phyloP scores from a whole-genome alignment of 1,140 invertebrate species.

The Grapholita molesta region DNA sequence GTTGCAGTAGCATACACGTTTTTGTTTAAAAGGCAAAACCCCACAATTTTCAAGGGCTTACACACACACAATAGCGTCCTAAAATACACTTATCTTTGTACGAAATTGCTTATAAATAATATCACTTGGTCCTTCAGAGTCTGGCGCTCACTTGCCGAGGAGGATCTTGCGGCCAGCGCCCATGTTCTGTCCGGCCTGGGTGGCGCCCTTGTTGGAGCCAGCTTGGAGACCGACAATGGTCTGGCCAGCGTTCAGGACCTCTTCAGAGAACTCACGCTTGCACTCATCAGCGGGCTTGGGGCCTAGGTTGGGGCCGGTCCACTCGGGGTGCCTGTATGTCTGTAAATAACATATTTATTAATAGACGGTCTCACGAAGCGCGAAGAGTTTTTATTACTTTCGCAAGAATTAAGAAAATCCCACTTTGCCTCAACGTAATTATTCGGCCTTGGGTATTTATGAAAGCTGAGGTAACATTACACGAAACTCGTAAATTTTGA shows the following conservation, averaged over 20 bases:
- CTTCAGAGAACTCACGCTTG: slow-evolving; percentile 94
- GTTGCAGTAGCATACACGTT: slow-evolving; percentile 28
- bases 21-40: slow-evolving; percentile 39
- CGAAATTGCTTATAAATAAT: slow-evolving; percentile 69
- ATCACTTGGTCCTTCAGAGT: slow-evolving; percentile 54
- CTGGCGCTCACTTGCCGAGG: slow-evolving; percentile 86
- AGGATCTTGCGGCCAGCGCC: slow-evolving; percentile 94
- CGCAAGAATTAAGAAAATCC: slow-evolving; percentile 27
- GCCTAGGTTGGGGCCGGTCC: slow-evolving; percentile 92
- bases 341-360: slow-evolving; percentile 60
- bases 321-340: slow-evolving; percentile 94
- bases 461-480: slow-evolving; percentile 69
- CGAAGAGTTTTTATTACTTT: not conserved
- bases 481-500: slow-evolving; percentile 62
- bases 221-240: slow-evolving; percentile 95
- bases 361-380: slow-evolving; percentile 3
- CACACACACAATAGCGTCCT: slow-evolving; percentile 60
- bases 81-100: slow-evolving; percentile 53
- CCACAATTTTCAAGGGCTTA: slow-evolving; percentile 47
- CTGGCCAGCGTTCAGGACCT: slow-evolving; percentile 93
- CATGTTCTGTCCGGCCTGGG: slow-evolving; percentile 94
- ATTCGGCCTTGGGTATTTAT: slow-evolving; percentile 64
- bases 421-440: slow-evolving; percentile 29
- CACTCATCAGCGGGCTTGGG: slow-evolving; percentile 95
- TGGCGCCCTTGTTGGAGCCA: slow-evolving; percentile 97